phyloP scores from a whole-genome alignment of 2,888 invertebrate species.

The Frankliniella intonsa region DNA sequence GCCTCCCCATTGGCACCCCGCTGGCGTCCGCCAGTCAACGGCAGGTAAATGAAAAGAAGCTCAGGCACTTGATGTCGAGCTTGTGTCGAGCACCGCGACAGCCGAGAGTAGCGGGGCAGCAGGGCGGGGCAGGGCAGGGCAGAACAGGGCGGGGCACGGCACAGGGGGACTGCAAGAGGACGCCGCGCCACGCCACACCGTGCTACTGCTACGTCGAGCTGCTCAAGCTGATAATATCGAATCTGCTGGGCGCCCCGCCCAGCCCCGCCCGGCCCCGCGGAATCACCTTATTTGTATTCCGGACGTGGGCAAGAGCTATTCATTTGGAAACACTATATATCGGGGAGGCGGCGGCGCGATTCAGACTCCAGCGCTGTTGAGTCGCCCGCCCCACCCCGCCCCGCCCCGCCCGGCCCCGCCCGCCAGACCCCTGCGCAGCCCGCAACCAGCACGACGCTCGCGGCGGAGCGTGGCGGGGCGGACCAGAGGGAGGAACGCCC shows the following conservation, averaged over 20 bases:
- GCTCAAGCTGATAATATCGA: constrained; percentile 5
- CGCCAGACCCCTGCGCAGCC: no score
- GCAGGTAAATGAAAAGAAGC: neutral
- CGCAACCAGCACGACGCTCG: neutral
- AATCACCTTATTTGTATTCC: constrained; percentile 11
- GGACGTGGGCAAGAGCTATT: neutral
- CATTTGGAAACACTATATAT: constrained; percentile 12
- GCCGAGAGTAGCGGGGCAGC: neutral
- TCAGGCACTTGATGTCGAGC: neutral
- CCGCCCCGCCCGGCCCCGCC: neutral
- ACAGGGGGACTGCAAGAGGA: neutral
- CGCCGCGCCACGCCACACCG: neutral
- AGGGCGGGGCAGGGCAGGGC: neutral
- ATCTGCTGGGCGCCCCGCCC: neutral
- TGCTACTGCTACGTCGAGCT: neutral
- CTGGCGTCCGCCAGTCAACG: neutral
- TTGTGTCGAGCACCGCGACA: neutral
- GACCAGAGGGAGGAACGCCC: neutral
- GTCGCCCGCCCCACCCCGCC: neutral
- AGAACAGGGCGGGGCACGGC: neutral
- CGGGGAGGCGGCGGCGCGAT: neutral
- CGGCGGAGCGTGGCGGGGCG: neutral
- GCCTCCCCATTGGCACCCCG: neutral
- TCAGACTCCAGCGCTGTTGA: neutral
- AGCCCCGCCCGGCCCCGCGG: neutral